Evolutionary conservation across 2,113 vertebrate species (phyloP).

Genomic region (Phasianus colchicus): DNA sequence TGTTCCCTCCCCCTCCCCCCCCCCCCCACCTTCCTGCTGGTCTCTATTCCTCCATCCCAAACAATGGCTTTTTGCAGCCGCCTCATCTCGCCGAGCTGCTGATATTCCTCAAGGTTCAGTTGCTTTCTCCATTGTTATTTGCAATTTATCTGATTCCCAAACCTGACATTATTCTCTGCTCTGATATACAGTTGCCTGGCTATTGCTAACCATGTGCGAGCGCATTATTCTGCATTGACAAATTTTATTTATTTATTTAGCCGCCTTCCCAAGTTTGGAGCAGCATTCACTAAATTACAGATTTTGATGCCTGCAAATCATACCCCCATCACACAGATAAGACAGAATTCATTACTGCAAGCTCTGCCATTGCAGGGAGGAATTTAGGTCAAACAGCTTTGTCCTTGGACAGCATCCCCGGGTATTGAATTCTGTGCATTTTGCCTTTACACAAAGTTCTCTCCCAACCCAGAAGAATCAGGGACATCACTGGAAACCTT

Average conservation of each 20-base stretch:
- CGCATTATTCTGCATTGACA: conserved; percentile 53
- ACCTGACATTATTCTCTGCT: conserved; percentile 63
- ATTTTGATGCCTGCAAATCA: conserved; percentile 70
- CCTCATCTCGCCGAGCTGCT: conserved; percentile 20
- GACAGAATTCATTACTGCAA: conserved; percentile 60
- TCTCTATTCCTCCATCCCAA: neutral
- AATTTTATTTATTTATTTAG: conserved; percentile 64
- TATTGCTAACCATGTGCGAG: conserved; percentile 54
- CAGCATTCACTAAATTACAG: conserved; percentile 27
- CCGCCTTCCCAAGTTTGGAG: neutral
- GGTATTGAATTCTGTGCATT: neutral
- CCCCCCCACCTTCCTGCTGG: neutral
- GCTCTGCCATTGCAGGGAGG: neutral
- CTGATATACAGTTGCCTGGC: conserved; percentile 30
- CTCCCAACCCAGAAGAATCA: neutral
- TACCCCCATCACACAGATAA: conserved; percentile 38
- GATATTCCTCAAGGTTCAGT: conserved; percentile 67
- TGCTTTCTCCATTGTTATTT: conserved; percentile 70
- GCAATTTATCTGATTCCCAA: conserved; percentile 78
- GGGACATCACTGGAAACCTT: neutral
- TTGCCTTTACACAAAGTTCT: neutral
- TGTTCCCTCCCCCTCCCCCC: neutral
- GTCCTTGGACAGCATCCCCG: conserved; percentile 48
- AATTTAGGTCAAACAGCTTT: conserved; percentile 60
- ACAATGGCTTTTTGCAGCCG: conserved; percentile 25